Evolutionary conservation across 2,113 vertebrate genomes (phyloP), one percentile per base, ranked within the genome.

Genomic region (Onychostruthus taczanowskii): DNA sequence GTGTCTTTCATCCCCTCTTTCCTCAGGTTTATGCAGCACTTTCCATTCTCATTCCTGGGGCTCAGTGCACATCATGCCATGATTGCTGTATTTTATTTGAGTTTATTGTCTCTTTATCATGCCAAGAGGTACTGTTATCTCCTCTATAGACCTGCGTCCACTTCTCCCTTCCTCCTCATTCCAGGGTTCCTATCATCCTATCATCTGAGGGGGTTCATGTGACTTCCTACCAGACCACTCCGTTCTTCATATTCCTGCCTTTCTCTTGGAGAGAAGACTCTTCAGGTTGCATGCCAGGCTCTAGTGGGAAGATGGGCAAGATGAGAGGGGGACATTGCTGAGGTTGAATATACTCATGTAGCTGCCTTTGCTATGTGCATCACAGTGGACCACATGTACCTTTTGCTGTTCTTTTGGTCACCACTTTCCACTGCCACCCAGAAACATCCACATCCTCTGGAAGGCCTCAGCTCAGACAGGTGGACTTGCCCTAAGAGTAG

Each of bases 41-140:
- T 89, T 56, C 72, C 89, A 82, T 92, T 88, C 72, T 53, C 63
- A 86, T 94, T 95, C 44, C 61, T 78, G 76, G 69, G 83, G 35
- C 47, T 89, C 33, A 44, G 59, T 81, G 64, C 64, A 41, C 61
- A 81, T 89, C 80, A 86, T 82, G n/a, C 41, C 61, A 68, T 64
- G 68, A 47, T 66, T 94, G 31, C 59, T 92, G 33, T 76, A 20
- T 89, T 93, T 90, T 61, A 58, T 94, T 94, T 96, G 47, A 86
- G 50, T 96, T 97, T 78, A 78, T 95, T 97, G 92, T 87, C 61
- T 79, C 74, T 94, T 94, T 80, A 18, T 80, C 76, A 67, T 80
- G 31, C 63, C 67, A 80, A 84, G 79, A 92, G 62, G 76, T 92
- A 39, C 41, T 69, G 67, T 66, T 93, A 46, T 1, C 72, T 90